These are phyloP conservation scores for Coregonus suidteri DNA, from an alignment of 2,797 vertebrate genomes.

Conservation along the genomic window DNA sequence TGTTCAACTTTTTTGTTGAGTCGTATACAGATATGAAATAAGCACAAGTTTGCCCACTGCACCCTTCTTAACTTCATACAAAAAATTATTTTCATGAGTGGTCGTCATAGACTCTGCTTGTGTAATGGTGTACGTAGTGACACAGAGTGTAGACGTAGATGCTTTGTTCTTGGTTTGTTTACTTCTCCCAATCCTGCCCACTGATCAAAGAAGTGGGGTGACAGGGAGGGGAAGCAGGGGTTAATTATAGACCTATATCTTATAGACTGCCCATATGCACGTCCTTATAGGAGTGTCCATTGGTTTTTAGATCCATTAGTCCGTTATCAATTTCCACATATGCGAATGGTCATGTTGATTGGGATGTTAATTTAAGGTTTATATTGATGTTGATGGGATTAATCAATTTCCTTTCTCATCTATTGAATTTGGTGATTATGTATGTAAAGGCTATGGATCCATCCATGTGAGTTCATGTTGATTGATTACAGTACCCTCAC, in stretches of 20 bases:
- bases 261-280: slow-evolving; percentile 29
- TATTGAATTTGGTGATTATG: background rate
- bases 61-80: background rate
- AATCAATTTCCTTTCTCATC: background rate
- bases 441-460: background rate
- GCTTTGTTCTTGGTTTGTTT: slow-evolving; percentile 58
- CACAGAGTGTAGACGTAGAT: background rate
- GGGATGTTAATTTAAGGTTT: background rate
- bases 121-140: background rate
- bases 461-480: background rate
- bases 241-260: slow-evolving; percentile 63
- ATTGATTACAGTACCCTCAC: background rate
- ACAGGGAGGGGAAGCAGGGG: slow-evolving; percentile 41
- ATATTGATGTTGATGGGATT: background rate
- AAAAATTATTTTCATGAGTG: background rate
- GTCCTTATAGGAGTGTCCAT: background rate
- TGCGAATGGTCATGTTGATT: background rate
- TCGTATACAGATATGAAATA: background rate
- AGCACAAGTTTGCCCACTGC: background rate
- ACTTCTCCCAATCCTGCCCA: slow-evolving; percentile 34
- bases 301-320: background rate
- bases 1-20: background rate
- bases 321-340: background rate
- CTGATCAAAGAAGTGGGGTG: slow-evolving; percentile 58
- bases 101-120: background rate